Evolutionary conservation across 2,113 vertebrate species (phyloP), one percentile per base, ranked within the genome.

Genomic region (Apistogramma diplotaenia): DNA sequence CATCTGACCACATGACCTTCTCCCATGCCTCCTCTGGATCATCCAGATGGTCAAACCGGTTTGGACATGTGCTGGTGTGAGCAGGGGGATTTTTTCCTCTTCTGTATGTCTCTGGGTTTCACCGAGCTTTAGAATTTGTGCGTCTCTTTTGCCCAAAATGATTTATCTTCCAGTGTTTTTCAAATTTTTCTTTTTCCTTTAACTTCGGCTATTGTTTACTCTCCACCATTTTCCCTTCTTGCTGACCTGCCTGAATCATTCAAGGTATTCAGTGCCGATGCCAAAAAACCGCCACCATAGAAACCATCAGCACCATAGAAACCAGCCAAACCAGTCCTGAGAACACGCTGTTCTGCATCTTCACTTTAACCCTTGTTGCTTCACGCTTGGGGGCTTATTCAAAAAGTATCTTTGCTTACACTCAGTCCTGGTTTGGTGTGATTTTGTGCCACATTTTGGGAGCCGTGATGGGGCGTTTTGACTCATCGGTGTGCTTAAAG

Each of bases 291-390:
- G 74, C 71, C 19, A 23, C 88, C 88, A 86, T 74, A 87, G 84
- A 76, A 83, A 88, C 87, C 84, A 75, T 60, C 37, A 58, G 79
- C 78, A 16, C 88, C 87, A 83, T 84, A 89, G 86, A 89, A 90
- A 92, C 89, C 90, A 87, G 85, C 76, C 46, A 0, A 81, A 79
- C 89, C 89, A 74, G 85, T 89, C 73, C 56, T n/a, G 85, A 59
- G 81, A 80, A 84, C 85, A 76, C 6, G 1, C 31, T 65, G 81
- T 62, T 80, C 65, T 72, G 23, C 54, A n/a, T 15, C 73, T 62
- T 9, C 1, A 2, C 60, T 8, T 23, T 6, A 13, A 0, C 73
- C 8, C 4, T 15, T 7, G 2, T 6, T 2, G 33, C 6, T 35
- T 25, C 1, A 1, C 2, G 3, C 43, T 49, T 13, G 18, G 62